A percentile compares a stretch with the other conserved stretches of the same genome.
phyloP scores from a whole-genome alignment of 2,113 vertebrate species.

The Toxostoma redivivum region DNA sequence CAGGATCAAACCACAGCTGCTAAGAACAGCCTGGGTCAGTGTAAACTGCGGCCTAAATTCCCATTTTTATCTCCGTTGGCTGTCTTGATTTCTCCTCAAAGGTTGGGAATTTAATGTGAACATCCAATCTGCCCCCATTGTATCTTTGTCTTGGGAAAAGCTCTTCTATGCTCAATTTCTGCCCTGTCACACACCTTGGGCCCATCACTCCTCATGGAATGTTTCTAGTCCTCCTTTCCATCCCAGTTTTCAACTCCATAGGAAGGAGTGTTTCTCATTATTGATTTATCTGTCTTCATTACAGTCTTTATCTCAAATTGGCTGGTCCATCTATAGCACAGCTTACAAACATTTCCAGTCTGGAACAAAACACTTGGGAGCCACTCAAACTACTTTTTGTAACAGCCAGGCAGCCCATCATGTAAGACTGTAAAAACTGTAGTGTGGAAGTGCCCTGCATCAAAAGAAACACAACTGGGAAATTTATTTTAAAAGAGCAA shows the following conservation, averaged over 20 bases:
- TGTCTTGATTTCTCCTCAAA: not conserved
- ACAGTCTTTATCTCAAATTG: not conserved
- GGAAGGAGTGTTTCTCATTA: not conserved
- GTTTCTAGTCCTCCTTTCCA: not conserved
- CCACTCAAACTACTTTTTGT: not conserved
- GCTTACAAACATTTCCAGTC: not conserved
- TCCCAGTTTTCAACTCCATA: not conserved
- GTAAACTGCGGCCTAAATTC: not conserved
- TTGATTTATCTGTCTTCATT: not conserved
- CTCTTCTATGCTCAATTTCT: fast-evolving
- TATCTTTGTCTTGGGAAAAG: not conserved
- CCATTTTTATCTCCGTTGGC: not conserved
- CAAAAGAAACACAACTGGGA: not conserved
- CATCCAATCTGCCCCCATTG: not conserved
- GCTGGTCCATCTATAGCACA: not conserved
- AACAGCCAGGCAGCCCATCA: not conserved
- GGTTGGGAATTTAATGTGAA: not conserved
- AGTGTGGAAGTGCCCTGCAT: not conserved
- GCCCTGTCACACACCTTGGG: not conserved
- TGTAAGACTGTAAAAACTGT: not conserved
- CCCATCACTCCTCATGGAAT: not conserved
- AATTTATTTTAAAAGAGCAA: not conserved
- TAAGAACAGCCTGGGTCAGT: slow-evolving; percentile 1
- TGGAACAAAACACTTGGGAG: not conserved
- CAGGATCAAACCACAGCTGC: slow-evolving; percentile 13